Base-by-base conservation (phyloP, 1,140 invertebrate genomes). In the Mya arenaria region DNA sequence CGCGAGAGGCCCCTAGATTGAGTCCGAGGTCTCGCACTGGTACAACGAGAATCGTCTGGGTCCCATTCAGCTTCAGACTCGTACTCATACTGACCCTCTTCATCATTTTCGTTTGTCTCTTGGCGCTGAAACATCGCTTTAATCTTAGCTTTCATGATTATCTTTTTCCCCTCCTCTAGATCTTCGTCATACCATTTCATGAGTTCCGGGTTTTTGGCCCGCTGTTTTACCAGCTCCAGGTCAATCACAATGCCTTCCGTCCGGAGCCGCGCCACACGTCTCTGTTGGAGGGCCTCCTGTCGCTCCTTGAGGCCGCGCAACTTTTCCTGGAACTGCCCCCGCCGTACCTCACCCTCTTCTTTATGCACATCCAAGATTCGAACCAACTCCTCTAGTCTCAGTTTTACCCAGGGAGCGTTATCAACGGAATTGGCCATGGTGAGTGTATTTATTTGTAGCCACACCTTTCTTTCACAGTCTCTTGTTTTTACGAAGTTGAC, bases 191-290 rank as follows among this genome's bases (percentile, higher is more conserved):
- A 19, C 30, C 69, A 34, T 10, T 30, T 36, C 5, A n/a, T 25
- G 28, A 10, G 44, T 32, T 19, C 39, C 10, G 10, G 28, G 15
- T 19, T 32, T 56, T 63, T 75, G 4, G 72, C 32, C 13, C 36
- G 52, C 6, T 37, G 36, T 63, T 63, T 75, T 4, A 63, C n/a
- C 4, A 28, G 30, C 0, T 60, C 72, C 6, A 75, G 2, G 36
- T 75, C 37, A 41, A 75, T 75, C 37, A 37, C 36, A 41, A 75
- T 75, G 10, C 72, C 72, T 39, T 75, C 72, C n/a, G 60, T 60
- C 37, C 41, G 10, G 1, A 75, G 55, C 32, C 72, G 34, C 25
- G 32, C 55, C 6, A 63, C 55, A 19, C 58, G 34, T 60, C 72
- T 58, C 56, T 41, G 36, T 41, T 62, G 58, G 5, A 75, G 23